Conservation (phyloP, 2,888 invertebrate genomes). For the Rhogogaster chlorosoma region DNA sequence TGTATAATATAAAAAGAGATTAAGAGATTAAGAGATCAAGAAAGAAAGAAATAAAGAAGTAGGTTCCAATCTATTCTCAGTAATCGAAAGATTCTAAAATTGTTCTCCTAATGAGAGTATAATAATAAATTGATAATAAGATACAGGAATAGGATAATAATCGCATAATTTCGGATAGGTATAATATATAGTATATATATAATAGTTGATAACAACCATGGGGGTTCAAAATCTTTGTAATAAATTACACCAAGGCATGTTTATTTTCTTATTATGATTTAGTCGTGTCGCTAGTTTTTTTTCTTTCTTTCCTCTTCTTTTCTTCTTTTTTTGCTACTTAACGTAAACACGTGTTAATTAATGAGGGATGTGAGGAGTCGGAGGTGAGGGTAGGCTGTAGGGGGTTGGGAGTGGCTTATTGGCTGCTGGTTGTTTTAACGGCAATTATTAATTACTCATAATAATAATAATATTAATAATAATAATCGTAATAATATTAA, state of each 20-base stretch:
- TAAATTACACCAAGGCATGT: slow-evolving; percentile 74
- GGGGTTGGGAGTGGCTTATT: background rate
- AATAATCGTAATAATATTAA: slow-evolving; percentile 16
- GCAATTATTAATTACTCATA: slow-evolving; percentile 1
- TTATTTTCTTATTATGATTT: slow-evolving; percentile 60
- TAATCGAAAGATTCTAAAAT: slow-evolving; percentile 10
- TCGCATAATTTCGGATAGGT: background rate
- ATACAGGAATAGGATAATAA: background rate
- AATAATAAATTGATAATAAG: background rate
- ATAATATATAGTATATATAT: background rate
- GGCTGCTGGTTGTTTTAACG: slow-evolving; percentile 40
- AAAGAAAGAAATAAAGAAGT: background rate
- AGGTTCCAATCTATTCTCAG: background rate
- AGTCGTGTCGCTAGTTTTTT: slow-evolving; percentile 56
- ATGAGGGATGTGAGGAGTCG: slow-evolving; percentile 70
- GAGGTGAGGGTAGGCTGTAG: slow-evolving; percentile 51
- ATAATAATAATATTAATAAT: slow-evolving; percentile 15
- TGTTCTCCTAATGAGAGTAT: background rate
- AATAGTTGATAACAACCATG: slow-evolving; percentile 21
- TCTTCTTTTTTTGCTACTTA: slow-evolving; percentile 13
- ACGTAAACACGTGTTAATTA: slow-evolving; percentile 65
- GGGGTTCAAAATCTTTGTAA: slow-evolving; percentile 62
- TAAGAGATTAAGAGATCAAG: background rate
- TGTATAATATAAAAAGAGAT: background rate
- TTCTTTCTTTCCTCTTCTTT: slow-evolving; percentile 48